These are phyloP conservation scores for Alfaro cultratus DNA, from an alignment of 2,797 vertebrate species.

Conservation along the genomic window DNA sequence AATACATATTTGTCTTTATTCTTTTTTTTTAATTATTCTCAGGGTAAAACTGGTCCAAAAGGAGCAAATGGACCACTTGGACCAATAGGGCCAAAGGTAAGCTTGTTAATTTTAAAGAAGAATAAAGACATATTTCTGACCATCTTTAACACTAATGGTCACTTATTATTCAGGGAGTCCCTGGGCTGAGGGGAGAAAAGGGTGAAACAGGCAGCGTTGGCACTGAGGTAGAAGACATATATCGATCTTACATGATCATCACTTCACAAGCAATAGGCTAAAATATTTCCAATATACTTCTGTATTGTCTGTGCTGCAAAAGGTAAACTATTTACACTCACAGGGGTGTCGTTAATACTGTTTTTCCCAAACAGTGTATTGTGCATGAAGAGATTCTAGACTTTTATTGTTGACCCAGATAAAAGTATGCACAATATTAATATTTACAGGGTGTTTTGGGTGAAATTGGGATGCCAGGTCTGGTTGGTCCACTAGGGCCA, in stretches of 20 bases:
- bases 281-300: background rate
- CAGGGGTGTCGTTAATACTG: background rate
- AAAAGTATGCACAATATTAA: background rate
- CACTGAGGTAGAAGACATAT: conserved; percentile 62
- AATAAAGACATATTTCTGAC: background rate
- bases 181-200: conserved; percentile 73
- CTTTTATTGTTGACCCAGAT: background rate
- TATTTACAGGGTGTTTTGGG: conserved; percentile 72
- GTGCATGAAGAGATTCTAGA: background rate
- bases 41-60: conserved; percentile 65
- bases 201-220: conserved; percentile 60
- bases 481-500: conserved; percentile 64
- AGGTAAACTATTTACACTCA: background rate
- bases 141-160: conserved; percentile 9
- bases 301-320: background rate
- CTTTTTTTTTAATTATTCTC: background rate
- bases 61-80: conserved; percentile 67
- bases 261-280: background rate
- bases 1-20: conserved; percentile 3
- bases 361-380: background rate
- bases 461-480: conserved; percentile 67
- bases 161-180: conserved; percentile 69
- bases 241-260: background rate
- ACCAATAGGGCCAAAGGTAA: conserved; percentile 77
- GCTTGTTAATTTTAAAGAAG: background rate